Percentiles rank a stretch among this genome's conserved stretches.
phyloP scores from a whole-genome alignment of 1,140 invertebrate species.

The Andrena cerasifolii region DNA sequence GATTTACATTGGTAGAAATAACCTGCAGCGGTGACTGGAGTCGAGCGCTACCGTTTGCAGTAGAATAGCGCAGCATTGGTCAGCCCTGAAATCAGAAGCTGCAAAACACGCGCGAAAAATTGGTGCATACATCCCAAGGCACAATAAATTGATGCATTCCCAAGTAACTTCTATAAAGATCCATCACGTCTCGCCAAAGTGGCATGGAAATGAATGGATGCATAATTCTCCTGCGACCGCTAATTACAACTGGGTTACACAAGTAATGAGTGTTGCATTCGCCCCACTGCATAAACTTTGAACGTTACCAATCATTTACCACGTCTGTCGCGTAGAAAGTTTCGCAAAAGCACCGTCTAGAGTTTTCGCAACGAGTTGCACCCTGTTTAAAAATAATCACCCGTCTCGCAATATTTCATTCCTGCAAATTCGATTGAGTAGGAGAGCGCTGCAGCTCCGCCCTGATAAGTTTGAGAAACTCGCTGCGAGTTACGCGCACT shows the following conservation, averaged over 20 bases:
- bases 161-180: neutral
- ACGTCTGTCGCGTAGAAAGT: neutral
- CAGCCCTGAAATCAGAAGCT: neutral
- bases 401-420: neutral
- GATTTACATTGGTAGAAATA: too few relatives aligned
- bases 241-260: too few relatives aligned
- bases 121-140: neutral
- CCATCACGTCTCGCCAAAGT: neutral
- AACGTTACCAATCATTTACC: neutral
- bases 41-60: neutral
- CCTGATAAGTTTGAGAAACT: slow-evolving; percentile 13
- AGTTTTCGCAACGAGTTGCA: neutral
- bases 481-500: neutral
- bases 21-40: too few relatives aligned
- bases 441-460: neutral
- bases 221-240: too few relatives aligned
- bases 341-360: neutral
- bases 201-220: too few relatives aligned
- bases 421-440: slow-evolving; percentile 8
- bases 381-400: slow-evolving; percentile 12
- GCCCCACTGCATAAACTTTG: neutral
- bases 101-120: neutral
- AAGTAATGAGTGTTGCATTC: too few relatives aligned
- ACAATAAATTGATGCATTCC: neutral
- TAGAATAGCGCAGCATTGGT: neutral